Conservation (phyloP, 1,140 invertebrate species). For the Apis dorsata region DNA sequence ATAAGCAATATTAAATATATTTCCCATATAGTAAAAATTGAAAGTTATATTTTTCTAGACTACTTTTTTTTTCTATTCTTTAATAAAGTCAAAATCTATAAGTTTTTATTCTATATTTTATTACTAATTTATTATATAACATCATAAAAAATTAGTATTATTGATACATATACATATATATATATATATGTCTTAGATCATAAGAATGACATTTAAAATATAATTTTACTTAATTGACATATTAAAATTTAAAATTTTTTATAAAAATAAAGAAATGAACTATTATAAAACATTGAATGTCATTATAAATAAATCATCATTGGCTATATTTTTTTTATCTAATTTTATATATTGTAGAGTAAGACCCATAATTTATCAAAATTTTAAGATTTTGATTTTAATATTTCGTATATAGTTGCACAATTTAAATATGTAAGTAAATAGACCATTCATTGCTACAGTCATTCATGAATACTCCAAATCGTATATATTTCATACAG, state of each 20-base stretch:
- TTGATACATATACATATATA: constrained; percentile 13
- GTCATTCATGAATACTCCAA: constrained; percentile 53
- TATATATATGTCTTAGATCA: constrained; percentile 11
- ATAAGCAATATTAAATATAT: constrained; percentile 40
- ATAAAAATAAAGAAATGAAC: constrained; percentile 33
- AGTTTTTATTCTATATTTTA: constrained; percentile 28
- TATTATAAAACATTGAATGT: constrained; percentile 13
- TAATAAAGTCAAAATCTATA: constrained; percentile 12
- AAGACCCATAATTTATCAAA: constrained; percentile 5
- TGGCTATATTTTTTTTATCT: constrained; percentile 33
- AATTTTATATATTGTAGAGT: constrained; percentile 21
- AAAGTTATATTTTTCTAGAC: constrained; percentile 17
- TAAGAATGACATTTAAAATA: constrained; percentile 3
- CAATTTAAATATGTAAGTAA: constrained; percentile 34
- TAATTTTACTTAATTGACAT: constrained; percentile 23
- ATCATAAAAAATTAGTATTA: neutral
- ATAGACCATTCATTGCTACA: constrained; percentile 42
- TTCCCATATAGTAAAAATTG: neutral
- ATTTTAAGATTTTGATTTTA: constrained; percentile 34
- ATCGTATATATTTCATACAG: constrained; percentile 61
- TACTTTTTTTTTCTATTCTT: constrained; percentile 8
- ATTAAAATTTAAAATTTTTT: constrained; percentile 2
- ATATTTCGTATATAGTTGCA: constrained; percentile 33
- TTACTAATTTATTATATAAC: constrained; percentile 16
- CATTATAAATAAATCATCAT: constrained; percentile 55